phyloP scores from a whole-genome alignment of 2,888 invertebrate species.

The Acleris literana region DNA sequence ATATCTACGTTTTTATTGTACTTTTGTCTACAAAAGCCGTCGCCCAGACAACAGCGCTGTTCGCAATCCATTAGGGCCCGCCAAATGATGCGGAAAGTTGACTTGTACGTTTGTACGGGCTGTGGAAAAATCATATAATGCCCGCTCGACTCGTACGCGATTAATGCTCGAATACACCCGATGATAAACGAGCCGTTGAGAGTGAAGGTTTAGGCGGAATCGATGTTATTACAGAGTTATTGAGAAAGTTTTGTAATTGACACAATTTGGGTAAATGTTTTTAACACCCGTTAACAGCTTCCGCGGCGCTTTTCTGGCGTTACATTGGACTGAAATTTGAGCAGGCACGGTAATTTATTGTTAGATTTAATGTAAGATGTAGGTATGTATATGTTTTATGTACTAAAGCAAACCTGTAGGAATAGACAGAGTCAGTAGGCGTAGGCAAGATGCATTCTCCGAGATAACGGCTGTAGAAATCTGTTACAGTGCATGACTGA shows the following conservation, averaged over 20 bases:
- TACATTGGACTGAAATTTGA: no score
- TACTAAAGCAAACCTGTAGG: no score
- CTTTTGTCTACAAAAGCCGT: constrained; percentile 62
- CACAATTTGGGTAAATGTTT: not conserved
- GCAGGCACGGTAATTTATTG: no score
- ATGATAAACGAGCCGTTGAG: constrained; percentile 54
- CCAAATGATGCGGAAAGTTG: constrained; percentile 79
- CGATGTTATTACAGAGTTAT: constrained; percentile 9
- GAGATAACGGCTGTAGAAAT: no score
- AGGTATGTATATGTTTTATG: no score
- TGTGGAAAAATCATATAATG: constrained; percentile 58
- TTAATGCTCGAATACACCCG: constrained; percentile 57
- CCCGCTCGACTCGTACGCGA: constrained; percentile 39
- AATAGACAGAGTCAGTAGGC: no score
- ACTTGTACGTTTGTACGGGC: constrained; percentile 56
- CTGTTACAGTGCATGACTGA: no score
- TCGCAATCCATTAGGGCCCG: constrained; percentile 77
- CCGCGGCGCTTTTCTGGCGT: no score
- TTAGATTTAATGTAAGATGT: no score
- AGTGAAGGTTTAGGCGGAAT: constrained; percentile 1
- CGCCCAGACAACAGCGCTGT: constrained; percentile 68
- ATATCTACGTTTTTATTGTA: constrained; percentile 52
- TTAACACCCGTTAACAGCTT: no score
- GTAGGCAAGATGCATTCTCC: no score
- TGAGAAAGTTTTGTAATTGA: constrained; percentile 34